Conservation (phyloP, 2,797 vertebrate species). For the Gymnothorax javanicus region DNA sequence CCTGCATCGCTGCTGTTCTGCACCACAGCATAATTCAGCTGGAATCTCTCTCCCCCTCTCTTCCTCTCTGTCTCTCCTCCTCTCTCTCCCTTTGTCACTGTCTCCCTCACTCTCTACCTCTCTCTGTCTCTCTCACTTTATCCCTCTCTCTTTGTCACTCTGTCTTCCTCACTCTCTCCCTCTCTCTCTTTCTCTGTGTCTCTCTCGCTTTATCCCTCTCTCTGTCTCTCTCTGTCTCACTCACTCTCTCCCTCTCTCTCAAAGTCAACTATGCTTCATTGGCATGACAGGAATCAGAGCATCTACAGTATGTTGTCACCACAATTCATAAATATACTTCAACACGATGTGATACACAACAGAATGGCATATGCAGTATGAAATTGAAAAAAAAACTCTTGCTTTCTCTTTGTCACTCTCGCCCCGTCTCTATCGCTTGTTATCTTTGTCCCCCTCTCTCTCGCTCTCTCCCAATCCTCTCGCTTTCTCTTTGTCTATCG, state of each 20-base stretch:
- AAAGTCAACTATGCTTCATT: too few relatives aligned
- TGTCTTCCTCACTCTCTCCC: background rate
- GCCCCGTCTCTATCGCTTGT: too few relatives aligned
- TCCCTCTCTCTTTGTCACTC: background rate
- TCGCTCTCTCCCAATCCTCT: background rate
- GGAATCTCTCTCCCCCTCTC: background rate
- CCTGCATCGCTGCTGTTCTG: background rate
- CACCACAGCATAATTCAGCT: background rate
- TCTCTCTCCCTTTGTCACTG: background rate
- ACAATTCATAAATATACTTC: too few relatives aligned
- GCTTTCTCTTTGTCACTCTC: background rate
- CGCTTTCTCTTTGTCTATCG: too few relatives aligned
- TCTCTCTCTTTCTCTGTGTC: too few relatives aligned
- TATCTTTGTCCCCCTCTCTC: background rate
- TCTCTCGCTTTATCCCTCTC: too few relatives aligned
- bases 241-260: too few relatives aligned
- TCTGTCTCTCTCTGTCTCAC: too few relatives aligned
- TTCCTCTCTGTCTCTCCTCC: background rate
- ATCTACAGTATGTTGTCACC: too few relatives aligned
- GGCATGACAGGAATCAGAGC: too few relatives aligned
- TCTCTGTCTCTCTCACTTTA: background rate
- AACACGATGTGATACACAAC: too few relatives aligned
- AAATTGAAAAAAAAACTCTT: background rate
- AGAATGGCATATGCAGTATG: too few relatives aligned
- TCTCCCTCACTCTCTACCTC: constrained; percentile 6